These are phyloP conservation scores for Chrysomela aeneicollis DNA, from an alignment of 2,888 invertebrate species.

Conservation along the genomic window DNA sequence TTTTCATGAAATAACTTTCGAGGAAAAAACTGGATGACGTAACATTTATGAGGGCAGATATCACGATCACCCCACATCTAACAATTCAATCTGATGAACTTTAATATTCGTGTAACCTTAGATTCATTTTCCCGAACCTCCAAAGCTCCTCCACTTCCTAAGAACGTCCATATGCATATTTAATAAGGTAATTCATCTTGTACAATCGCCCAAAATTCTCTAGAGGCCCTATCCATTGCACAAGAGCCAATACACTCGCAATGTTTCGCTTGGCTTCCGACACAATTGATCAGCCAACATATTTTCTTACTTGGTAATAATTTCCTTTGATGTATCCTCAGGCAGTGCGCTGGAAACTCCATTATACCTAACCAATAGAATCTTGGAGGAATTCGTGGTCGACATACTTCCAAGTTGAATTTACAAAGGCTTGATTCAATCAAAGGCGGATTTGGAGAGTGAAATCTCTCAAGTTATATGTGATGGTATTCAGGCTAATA, in stretches of 20 bases:
- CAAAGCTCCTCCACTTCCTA: no score
- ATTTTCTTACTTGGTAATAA: constrained; percentile 27
- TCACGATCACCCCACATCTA: no score
- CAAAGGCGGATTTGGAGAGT: no score
- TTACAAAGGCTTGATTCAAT: not conserved
- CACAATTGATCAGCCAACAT: constrained; percentile 28
- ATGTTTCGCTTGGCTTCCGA: constrained; percentile 23
- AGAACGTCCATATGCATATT: not conserved
- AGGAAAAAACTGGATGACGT: no score
- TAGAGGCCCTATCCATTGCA: not conserved
- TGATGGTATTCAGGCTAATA: no score
- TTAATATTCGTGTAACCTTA: no score
- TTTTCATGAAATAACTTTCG: no score
- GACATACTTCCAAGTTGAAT: not conserved
- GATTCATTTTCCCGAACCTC: no score
- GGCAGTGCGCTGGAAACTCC: not conserved
- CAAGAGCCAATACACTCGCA: constrained; percentile 10
- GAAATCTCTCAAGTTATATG: no score
- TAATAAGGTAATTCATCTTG: constrained; percentile 2
- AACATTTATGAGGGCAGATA: no score
- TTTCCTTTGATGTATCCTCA: constrained; percentile 31
- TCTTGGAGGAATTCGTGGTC: no score
- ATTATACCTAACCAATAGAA: constrained; percentile 4
- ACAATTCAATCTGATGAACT: no score
- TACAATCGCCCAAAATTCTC: constrained; percentile 6